These are phyloP conservation scores for Palloptera scutellata DNA, from an alignment of 2,888 invertebrate species.

Conservation along the genomic window DNA sequence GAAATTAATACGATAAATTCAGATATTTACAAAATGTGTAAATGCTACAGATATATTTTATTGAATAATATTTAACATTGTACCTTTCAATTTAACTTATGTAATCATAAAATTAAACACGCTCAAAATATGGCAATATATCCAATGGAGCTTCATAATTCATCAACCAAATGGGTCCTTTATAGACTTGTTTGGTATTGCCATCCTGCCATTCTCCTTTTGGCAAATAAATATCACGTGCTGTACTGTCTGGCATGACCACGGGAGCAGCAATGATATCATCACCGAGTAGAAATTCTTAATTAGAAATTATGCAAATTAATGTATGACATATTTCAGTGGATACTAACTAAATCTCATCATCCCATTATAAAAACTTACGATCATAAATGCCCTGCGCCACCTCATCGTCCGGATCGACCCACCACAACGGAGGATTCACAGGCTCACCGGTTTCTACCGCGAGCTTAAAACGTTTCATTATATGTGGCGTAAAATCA, in stretches of 20 bases:
- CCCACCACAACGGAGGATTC: conserved; percentile 87
- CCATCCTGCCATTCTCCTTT: conserved; percentile 77
- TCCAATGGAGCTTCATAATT: conserved; percentile 74
- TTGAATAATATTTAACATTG: background rate
- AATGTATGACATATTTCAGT: background rate
- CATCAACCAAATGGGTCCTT: conserved; percentile 71
- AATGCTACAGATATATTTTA: no score
- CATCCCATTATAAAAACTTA: conserved; percentile 54
- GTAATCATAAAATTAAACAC: conserved; percentile 33
- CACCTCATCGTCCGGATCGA: conserved; percentile 72
- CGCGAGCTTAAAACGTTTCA: conserved; percentile 70
- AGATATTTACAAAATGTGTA: no score
- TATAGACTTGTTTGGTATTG: conserved; percentile 63
- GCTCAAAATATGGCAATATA: conserved; percentile 75
- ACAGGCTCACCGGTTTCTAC: conserved; percentile 73
- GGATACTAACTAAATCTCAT: background rate
- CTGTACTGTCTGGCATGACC: conserved; percentile 68
- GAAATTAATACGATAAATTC: no score
- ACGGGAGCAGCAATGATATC: conserved; percentile 82
- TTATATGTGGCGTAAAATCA: conserved; percentile 69
- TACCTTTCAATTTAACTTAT: background rate
- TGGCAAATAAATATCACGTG: conserved; percentile 79
- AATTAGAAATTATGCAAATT: conserved; percentile 53
- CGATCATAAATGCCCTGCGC: conserved; percentile 71
- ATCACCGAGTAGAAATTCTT: conserved; percentile 83